Evolutionary conservation across 2,888 invertebrate species (phyloP), one percentile per base, ranked within the genome.

Genomic region (Dasysyrphus tricinctus): DNA sequence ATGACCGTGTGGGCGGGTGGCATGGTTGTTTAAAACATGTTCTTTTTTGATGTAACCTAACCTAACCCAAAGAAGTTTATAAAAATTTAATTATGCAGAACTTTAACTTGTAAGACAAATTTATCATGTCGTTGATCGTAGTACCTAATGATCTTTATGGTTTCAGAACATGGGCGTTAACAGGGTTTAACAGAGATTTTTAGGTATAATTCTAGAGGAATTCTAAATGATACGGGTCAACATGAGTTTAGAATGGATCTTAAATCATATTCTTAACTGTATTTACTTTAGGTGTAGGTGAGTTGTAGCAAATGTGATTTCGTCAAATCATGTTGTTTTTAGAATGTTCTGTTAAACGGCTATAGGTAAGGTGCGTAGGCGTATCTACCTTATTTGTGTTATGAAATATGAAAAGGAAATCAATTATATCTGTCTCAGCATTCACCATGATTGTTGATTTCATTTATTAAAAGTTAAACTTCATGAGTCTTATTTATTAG

Each of bases 1-100:
- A 59, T 37, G 37, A 37, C 16, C 37, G 39, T 59, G 59, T 59
- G 59, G 59, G 59, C 0, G 59, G 24, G 24, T 24, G 24, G 24
- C 24, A n/a, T n/a, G 24, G 24, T 24, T 1, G 39, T 14, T 16
- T 16, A 16, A 24, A 12, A 51, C 24, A 2, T 1, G 34, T 56
- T 56, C 34, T 8, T 32, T 7, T n/a, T 56, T n/a, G 4, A 9
- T 29, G 56, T 57, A 57, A 57, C 16, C 56, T 56, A 16, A 57
- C 16, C 57, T 14, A 29, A 24, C 24, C 24, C 24, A 24, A 24
- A 24, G 24, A 24, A 24, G 3, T 16, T 11, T 24, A 12, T 24
- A 34, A 9, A 34, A 16, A 3, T 47, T 16, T 16, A n/a, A 47
- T 2, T 16, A 47, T 47, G 16, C n/a, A 16, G n/a, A 57, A 32